phyloP scores from a whole-genome alignment of 2,888 invertebrate species.

The Aphidius colemani region DNA sequence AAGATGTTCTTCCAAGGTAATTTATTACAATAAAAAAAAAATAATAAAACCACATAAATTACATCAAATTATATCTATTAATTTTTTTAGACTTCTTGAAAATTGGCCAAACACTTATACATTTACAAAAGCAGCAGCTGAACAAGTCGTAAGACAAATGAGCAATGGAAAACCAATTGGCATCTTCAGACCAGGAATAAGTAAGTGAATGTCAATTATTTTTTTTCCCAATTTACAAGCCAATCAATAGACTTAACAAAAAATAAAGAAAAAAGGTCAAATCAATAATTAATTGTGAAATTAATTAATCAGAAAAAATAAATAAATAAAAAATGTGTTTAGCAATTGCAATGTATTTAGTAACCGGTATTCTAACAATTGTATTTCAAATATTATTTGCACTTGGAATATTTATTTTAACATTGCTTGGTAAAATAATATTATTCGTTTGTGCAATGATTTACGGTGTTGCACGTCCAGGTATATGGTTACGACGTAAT shows the following conservation, averaged over 20 bases:
- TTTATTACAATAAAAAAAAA: slow-evolving; percentile 40
- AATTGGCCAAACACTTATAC: slow-evolving; percentile 86
- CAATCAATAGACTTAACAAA: not conserved
- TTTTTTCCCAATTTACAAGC: not conserved
- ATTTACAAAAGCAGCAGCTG: slow-evolving; percentile 84
- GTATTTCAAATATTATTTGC: slow-evolving; percentile 35
- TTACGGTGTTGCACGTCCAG: slow-evolving; percentile 35
- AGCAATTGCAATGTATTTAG: slow-evolving; percentile 41
- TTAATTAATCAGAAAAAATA: not conserved
- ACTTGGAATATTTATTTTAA: slow-evolving; percentile 36
- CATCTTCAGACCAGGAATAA: slow-evolving; percentile 82
- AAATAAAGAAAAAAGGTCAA: slow-evolving; percentile 1
- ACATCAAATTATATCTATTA: not conserved
- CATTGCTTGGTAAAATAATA: slow-evolving; percentile 35
- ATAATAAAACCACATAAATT: too few species aligned
- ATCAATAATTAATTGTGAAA: not conserved
- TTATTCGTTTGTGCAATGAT: slow-evolving; percentile 37
- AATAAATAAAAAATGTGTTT: slow-evolving; percentile 35
- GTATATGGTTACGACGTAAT: slow-evolving; percentile 1
- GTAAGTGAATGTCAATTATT: slow-evolving; percentile 55
- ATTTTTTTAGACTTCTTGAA: slow-evolving; percentile 53
- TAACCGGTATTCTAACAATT: slow-evolving; percentile 37
- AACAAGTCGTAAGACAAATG: slow-evolving; percentile 68
- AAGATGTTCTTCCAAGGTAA: slow-evolving; percentile 64
- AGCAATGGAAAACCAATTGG: slow-evolving; percentile 71